Base-by-base conservation (phyloP, 2,113 vertebrate genomes). In the Trinectes maculatus region DNA sequence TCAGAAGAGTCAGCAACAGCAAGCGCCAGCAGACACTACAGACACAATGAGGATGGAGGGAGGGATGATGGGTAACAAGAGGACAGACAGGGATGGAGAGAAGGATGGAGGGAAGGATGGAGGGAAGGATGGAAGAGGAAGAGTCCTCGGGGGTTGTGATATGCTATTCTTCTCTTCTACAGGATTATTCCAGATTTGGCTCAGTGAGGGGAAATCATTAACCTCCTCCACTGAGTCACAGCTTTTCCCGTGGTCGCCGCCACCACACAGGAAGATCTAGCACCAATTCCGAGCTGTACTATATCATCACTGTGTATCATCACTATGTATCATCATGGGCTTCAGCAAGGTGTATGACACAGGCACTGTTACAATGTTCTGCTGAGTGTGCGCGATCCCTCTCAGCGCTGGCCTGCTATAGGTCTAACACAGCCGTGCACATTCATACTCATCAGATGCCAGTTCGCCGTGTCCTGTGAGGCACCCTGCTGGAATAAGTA, bases 1-100 rank as follows among this genome's bases (percentile, higher is more conserved):
- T 75, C 83, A 78, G 70, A 80, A 59, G 75, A 82, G 80, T 76
- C 84, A 77, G 83, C 84, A 77, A 82, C n/a, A 25, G 68, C 54
- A 42, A 82, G 63, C 62, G 39, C 71, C 43, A 82, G 79, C 76
- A 80, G 85, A 83, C 81, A 71, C 71, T 78, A 74, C 71, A 82
- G 64, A 84, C 76, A 89, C 83, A 80, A 85, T 78, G 69, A 82
- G 74, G 60, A 71, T 51, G 67, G 40, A 85, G 44, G 55, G 47
- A 78, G 36, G 56, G 26, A 48, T 28, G 71, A 70, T 67, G 67
- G 57, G 48, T 70, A 24, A 29, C 15, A 46, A 55, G 56, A 39
- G 40, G 57, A 65, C 8, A 70, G 59, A 67, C 47, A 65, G 61
- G 33, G 54, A 28, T 21, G 25, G 28, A 44, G 21, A 6, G 12